Base-by-base conservation (phyloP, 1,140 invertebrate genomes). In the Procambarus clarkii region DNA sequence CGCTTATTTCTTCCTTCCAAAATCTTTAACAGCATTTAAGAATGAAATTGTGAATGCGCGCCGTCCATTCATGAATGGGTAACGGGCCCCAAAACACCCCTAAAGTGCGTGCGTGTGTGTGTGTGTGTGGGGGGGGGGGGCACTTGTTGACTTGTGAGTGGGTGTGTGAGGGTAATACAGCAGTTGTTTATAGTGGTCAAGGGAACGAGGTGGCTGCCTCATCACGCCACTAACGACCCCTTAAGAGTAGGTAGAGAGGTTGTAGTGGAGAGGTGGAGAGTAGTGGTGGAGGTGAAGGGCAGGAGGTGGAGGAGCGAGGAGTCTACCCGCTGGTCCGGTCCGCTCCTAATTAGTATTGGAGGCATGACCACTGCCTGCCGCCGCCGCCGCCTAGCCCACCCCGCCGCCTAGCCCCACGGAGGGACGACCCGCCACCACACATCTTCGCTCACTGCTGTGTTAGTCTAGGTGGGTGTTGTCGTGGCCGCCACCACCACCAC, bases 311-410 rank as follows among this genome's bases (percentile, higher is more conserved):
- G 76, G 76, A 11, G 21, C 64, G 50, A 8, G 77, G 87, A 54
- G 79, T 7, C 69, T 81, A 2, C 15, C n/a, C 74, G 45, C 82
- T 78, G 54, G 74, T 34, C 83, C 58, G 83, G 89, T 91, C 82
- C 54, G 89, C 48, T 86, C 82, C 89, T 85, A 91, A 91, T 91
- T 91, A 91, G 89, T 91, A 91, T 85, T 91, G 89, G 89, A 91
- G 83, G 89, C 89, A 91, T 91, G 89, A 86, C 89, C 89, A 86
- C 89, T 91, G 89, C 89, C 89, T 91, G 89, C 89, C 82, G 88
- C 88, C 88, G 81, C 71, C 50, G 34, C 34, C 89, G 58, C 69
- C 77, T 82, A 85, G 69, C 89, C 81, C 50, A 85, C 44, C 82
- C 89, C 74, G 50, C 8, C 89, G 58, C 69, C 77, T 34, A 34